phyloP scores from a whole-genome alignment of 2,888 invertebrate species.

The Nymphalis c-album region DNA sequence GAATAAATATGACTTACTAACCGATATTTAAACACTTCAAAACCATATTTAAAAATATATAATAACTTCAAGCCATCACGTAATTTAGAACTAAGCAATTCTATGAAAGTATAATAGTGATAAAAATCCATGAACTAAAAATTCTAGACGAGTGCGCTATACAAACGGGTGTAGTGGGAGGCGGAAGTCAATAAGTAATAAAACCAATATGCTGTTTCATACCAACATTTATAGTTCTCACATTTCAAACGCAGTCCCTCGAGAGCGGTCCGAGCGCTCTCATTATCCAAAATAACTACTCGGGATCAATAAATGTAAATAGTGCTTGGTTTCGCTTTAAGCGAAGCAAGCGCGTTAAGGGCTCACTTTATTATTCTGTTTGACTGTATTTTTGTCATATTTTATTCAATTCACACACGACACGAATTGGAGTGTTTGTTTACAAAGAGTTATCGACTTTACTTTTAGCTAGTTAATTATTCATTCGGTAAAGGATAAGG shows the following conservation, averaged over 20 bases:
- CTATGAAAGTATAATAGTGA: too few relatives aligned
- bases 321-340: not conserved
- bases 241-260: not conserved
- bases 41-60: too few relatives aligned
- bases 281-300: constrained; percentile 5
- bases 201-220: not conserved
- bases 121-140: too few relatives aligned
- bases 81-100: too few relatives aligned
- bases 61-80: too few relatives aligned
- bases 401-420: constrained; percentile 24
- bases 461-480: constrained; percentile 1
- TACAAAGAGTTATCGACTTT: constrained; percentile 4
- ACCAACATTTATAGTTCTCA: not conserved
- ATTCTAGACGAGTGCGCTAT: too few relatives aligned
- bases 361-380: constrained; percentile 10
- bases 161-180: too few relatives aligned
- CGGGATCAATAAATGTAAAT: constrained; percentile 8
- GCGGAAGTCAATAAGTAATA: too few relatives aligned
- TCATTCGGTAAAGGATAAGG: not conserved
- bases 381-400: constrained; percentile 21
- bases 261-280: constrained; percentile 2
- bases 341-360: not conserved
- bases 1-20: too few relatives aligned
- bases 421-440: not conserved
- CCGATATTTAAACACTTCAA: too few relatives aligned